Conservation (phyloP, 2,797 vertebrate genomes). For the Uromys caudimaculatus region DNA sequence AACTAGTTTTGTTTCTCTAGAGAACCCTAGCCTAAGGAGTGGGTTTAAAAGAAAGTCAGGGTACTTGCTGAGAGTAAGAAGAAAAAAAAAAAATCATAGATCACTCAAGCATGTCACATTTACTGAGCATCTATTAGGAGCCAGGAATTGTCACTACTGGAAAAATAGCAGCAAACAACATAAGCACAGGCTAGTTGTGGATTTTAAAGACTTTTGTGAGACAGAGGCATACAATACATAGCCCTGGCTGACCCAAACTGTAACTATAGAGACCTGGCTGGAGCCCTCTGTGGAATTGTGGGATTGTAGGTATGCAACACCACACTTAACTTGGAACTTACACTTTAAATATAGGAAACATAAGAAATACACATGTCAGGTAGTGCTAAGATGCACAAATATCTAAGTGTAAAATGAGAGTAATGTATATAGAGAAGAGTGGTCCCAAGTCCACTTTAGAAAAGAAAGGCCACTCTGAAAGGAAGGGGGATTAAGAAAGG, state of each 20-base stretch:
- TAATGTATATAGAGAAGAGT: background rate
- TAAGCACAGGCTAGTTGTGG: background rate
- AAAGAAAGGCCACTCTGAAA: background rate
- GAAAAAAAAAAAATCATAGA: background rate
- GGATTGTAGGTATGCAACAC: background rate
- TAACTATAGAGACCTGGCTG: background rate
- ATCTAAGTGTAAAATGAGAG: background rate
- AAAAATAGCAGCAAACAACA: background rate
- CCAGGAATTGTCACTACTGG: background rate
- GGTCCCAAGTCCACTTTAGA: background rate
- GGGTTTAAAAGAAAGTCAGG: background rate
- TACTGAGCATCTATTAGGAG: constrained; percentile 21
- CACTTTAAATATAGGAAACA: constrained; percentile 36
- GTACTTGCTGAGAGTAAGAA: background rate
- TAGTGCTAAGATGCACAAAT: constrained; percentile 15
- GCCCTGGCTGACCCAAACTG: background rate
- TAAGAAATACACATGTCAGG: constrained; percentile 3
- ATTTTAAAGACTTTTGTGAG: background rate
- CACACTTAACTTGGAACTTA: background rate
- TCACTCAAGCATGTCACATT: constrained; percentile 38
- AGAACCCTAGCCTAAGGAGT: background rate
- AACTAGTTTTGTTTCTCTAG: constrained; percentile 2
- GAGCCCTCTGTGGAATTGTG: background rate
- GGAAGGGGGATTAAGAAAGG: background rate
- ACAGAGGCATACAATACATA: background rate